phyloP scores from a whole-genome alignment of 2,797 vertebrate species.

The Phoeniculus purpureus region DNA sequence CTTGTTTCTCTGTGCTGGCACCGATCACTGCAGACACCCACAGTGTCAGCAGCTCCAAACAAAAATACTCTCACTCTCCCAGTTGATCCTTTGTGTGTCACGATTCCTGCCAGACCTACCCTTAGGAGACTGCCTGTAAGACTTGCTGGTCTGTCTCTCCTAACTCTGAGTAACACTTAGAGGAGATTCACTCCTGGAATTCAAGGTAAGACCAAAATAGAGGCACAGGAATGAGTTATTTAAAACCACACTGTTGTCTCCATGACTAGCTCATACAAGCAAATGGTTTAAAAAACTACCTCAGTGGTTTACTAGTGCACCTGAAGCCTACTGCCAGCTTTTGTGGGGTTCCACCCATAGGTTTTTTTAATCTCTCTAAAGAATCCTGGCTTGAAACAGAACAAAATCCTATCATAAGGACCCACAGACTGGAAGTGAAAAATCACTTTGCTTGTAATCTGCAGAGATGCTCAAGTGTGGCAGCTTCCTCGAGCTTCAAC shows the following conservation, averaged over 20 bases:
- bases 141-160: neutral
- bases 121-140: neutral
- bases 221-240: neutral
- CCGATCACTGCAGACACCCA: neutral
- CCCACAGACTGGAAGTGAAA: neutral
- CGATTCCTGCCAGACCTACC: neutral
- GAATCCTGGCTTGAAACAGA: neutral
- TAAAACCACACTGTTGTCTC: neutral
- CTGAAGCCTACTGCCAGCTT: neutral
- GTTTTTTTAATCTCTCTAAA: neutral
- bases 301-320: neutral
- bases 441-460: neutral
- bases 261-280: neutral
- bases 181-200: constrained; percentile 15
- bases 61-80: constrained; percentile 6
- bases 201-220: constrained; percentile 1
- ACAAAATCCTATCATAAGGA: neutral
- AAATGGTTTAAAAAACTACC: constrained; percentile 9
- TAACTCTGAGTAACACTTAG: neutral
- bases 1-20: constrained; percentile 9
- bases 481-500: neutral
- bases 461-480: neutral
- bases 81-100: neutral
- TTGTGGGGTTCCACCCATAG: neutral
- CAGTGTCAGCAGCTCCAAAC: constrained; percentile 3